Base-by-base conservation (phyloP, 2,113 vertebrate species). In the Mormoops blainvillei region DNA sequence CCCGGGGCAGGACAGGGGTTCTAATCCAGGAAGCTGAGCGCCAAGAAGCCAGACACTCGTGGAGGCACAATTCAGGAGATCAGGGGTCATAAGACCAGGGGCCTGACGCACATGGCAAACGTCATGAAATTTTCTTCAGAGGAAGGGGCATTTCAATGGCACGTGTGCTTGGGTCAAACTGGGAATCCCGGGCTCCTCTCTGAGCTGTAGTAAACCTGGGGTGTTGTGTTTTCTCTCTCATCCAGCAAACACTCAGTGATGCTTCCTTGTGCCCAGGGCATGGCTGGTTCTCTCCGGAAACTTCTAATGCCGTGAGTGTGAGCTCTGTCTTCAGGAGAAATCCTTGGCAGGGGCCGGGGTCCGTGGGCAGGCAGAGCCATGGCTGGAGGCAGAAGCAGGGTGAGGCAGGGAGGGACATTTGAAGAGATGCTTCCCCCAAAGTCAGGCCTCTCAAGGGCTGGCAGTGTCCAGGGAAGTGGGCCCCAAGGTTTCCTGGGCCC, bases 221-320 rank as follows among this genome's bases (percentile, higher is more conserved):
- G 28, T 76, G 28, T 19, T n/a, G 16, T 78, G 73, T 87, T 41
- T 67, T 36, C 28, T 56, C 10, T 81, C 70, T 52, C 50, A 12
- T 13, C 65, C 70, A 68, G n/a, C 68, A 56, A 58, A 43, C n/a
- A 77, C 9, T 52, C 5, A 3, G 4, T 22, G 18, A 33, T 26
- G 41, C 28, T 63, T 65, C 61, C 10, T 50, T 20, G 50, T 45
- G 16, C 82, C 48, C 26, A 50, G 19, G 15, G 50, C 31, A 4
- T 71, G 50, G 15, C 81, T 74, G 22, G 26, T 74, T 73, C 36
- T 94, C 70, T 78, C 76, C 41, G 36, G 92, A 31, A 93, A n/a
- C 41, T 48, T 58, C 85, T 33, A 24, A 45, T 14, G 20, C 33
- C 16, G 1, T 33, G n/a, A 33, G 2, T 1, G 0, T 71, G 81